Evolutionary conservation across 2,888 invertebrate species (phyloP), one percentile per base, ranked within the genome.

Genomic region (Lottia gigantea): DNA sequence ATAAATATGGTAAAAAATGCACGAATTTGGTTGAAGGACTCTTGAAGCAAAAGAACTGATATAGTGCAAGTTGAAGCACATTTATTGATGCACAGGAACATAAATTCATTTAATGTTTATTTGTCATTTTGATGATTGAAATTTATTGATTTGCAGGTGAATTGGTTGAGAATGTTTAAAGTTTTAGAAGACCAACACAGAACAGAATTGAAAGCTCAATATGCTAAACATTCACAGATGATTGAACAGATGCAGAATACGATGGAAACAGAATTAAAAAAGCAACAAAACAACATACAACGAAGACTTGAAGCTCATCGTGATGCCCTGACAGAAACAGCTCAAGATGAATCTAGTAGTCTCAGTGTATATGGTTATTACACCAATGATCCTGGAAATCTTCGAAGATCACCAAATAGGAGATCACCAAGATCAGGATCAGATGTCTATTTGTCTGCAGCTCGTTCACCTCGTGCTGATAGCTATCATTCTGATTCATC

Each of bases 81-180:
- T n/a, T n/a, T n/a, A n/a, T n/a, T n/a, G n/a, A n/a, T n/a, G n/a
- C n/a, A n/a, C n/a, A n/a, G n/a, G n/a, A n/a, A n/a, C n/a, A n/a
- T n/a, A n/a, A n/a, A n/a, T n/a, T n/a, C n/a, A n/a, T n/a, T n/a
- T n/a, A n/a, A n/a, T n/a, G n/a, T 31, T 31, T 31, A 31, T 31
- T 31, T 31, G 31, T 4, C 6, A 31, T 31, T 31, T 31, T 31
- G 31, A 31, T 31, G 31, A 31, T 31, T 31, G 2, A 55, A 65
- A 65, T 7, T 19, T 14, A 4, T 45, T 66, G 19, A 65, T 19
- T 46, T 72, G 15, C 74, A 85, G 85, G 79, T 80, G 15, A 82
- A 81, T 67, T 85, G 85, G 85, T 77, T 82, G 71, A 71, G 77
- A n/a, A 84, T 83, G 83, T 84, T 84, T 69, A 71, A 79, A 23